Evolutionary conservation across 2,797 vertebrate genomes (phyloP), one percentile per base, ranked within the genome.

Genomic region (Chelon auratus): DNA sequence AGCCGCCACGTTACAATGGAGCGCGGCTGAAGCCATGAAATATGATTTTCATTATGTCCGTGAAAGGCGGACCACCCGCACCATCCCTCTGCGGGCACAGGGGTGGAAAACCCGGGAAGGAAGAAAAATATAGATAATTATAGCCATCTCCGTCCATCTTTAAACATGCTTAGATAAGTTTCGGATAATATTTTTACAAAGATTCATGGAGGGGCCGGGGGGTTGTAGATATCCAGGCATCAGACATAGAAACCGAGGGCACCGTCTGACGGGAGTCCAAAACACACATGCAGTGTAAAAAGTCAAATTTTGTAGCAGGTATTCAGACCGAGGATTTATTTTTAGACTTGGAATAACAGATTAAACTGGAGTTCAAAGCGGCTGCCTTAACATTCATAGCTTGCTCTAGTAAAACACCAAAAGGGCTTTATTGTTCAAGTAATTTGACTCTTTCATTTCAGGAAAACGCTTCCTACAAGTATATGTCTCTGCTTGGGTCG

Each of bases 41-140:
- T 93, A 86, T 86, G 85, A 93, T 91, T 90, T 90, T 92, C 79
- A 92, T 94, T 89, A 92, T 83, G 75, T 76, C 75, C 75, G 72
- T 68, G 82, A 76, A 83, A 63, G 67, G 80, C 50, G 62, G 91
- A 93, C 92, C 94, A 94, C 93, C 92, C 92, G 75, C 63, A 36
- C 54, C 76, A 70, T 72, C 78, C 50, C 68, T 84, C 67, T 59
- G 60, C 78, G 78, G 85, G 79, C 62, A 68, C 48, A 56, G 52
- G 37, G 61, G 77, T 48, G 75, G 81, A 81, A 85, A 87, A 87
- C 85, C 65, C 22, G 6, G 20, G 48, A 39, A 77, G 83, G 70
- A 86, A 83, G 79, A 80, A 89, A 83, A 88, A 84, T 79, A 84
- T 0, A 63, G 79, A 74, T 86, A 87, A 86, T 89, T 90, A 82